Base-by-base conservation (phyloP, 2,797 vertebrate species). In the Pipistrellus pipistrellus region DNA sequence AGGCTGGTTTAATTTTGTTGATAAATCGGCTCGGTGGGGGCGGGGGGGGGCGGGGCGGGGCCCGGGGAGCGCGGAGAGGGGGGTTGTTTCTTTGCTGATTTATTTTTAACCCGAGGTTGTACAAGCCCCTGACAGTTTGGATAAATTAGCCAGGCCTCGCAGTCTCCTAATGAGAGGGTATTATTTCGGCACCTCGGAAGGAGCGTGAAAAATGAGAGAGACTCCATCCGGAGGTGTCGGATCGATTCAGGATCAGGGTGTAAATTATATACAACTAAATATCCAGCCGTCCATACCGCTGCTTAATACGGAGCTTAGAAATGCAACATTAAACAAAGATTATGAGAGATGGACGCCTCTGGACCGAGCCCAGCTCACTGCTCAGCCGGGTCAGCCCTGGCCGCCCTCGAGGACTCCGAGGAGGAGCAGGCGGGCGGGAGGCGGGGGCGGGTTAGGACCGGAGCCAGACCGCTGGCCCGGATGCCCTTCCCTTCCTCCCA, bases 81-180 rank as follows among this genome's bases (percentile, higher is more conserved):
- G 97, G 98, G 98, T 98, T 98, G 98, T 98, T 98, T 98, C 98
- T 98, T 97, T 97, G 96, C 98, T 99, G 99, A 99, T 99, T 99
- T 99, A 99, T 99, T 99, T 98, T 98, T 99, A 99, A 99, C 99
- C 99, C 98, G 99, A 98, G 99, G 99, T 99, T 99, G 99, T 99
- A 99, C 99, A 99, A 98, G 98, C 97, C 98, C 98, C 97, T 99
- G 99, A 99, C 99, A 99, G 98, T 98, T 98, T 98, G 98, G 98
- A 99, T 99, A 99, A 99, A 99, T 99, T 99, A 99, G 99, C 98
- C 99, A 97, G 98, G 98, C 99, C 98, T 98, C 98, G 97, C 98
- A 97, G 98, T 98, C 98, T 98, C 98, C 99, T 99, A 99, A 99
- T 99, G 99, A 99, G 99, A 98, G 99, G 98, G 98, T 99, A 99